Conservation (phyloP, 2,797 vertebrate species). For the Manis javanica region DNA sequence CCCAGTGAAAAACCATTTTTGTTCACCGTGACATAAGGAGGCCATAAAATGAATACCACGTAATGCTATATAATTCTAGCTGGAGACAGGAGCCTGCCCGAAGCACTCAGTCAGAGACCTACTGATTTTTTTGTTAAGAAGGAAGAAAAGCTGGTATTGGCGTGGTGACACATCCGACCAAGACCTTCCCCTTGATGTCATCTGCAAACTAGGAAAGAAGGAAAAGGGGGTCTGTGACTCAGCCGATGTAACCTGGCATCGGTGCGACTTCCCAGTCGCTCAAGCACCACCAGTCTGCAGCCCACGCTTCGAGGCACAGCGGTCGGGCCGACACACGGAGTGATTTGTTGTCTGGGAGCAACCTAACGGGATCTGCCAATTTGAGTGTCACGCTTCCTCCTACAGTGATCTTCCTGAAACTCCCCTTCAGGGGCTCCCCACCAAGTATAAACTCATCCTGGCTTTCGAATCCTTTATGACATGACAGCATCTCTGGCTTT, state of each 20-base stretch:
- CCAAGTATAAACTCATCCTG: background rate
- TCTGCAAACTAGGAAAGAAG: background rate
- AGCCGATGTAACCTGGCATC: too few relatives aligned
- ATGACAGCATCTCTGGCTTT: background rate
- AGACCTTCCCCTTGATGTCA: background rate
- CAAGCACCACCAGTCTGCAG: background rate
- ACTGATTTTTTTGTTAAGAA: background rate
- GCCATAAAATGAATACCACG: background rate
- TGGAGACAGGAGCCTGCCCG: background rate
- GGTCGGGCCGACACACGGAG: background rate
- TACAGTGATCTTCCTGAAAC: background rate
- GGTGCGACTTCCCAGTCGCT: background rate
- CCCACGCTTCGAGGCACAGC: background rate
- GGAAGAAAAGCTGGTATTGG: background rate
- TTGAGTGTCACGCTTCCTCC: background rate
- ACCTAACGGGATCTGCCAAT: background rate
- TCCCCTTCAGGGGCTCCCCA: background rate
- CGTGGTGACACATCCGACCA: rapidly evolving
- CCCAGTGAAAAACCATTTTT: background rate
- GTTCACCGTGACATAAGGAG: background rate
- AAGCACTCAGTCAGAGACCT: background rate
- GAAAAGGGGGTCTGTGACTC: background rate
- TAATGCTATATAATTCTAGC: background rate
- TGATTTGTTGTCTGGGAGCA: too few relatives aligned
- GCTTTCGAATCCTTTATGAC: background rate